Base-by-base conservation (phyloP, 2,888 invertebrate genomes). In the Apodemia arnacis region DNA sequence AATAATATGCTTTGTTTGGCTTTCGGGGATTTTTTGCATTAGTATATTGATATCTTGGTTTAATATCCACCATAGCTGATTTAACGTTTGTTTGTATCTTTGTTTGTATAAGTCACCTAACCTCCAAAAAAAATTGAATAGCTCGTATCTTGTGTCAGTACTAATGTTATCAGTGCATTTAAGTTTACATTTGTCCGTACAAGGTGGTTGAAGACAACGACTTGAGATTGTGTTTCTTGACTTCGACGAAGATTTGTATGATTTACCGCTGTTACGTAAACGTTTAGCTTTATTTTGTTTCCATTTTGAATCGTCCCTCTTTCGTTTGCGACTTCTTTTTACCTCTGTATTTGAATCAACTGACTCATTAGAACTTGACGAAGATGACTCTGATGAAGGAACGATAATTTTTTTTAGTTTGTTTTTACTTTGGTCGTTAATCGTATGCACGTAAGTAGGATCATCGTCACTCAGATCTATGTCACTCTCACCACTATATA, bases 121-220 rank as follows among this genome's bases (percentile, higher is more conserved):
- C 6, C n/a, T 44, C 44, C 41, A 74, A 41, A 44, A 41, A 3
- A 11, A 11, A 6, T 41, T 41, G 4, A 74, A 74, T 44, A 74
- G n/a, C 24, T 44, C 18, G 7, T 44, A 74, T 44, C 44, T 74
- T 11, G 13, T 38, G 3, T 74, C 74, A 11, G 21, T 21, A 44
- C 41, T 44, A 44, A 41, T 74, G 7, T 74, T 44, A 41, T 38
- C 44, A 74, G n/a, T 44, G 38, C 44, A 44, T 75, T 75, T 75
- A 49, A 75, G 11, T 49, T 24, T 75, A 41, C 74, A 49, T 18
- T 49, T 49, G 15, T 18, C 15, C 15, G 44, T 15, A 49, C 44
- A 49, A 15, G 44, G 15, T 15, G 44, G 44, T 49, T 49, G 15
- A 15, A 15, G 15, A 49, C 15, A 15, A 18, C 44, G 44, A 18